A percentile compares a stretch with the other conserved stretches of the same genome.
phyloP scores from a whole-genome alignment of 64 coral and sea anemone species.

The Montipora foliosa region DNA sequence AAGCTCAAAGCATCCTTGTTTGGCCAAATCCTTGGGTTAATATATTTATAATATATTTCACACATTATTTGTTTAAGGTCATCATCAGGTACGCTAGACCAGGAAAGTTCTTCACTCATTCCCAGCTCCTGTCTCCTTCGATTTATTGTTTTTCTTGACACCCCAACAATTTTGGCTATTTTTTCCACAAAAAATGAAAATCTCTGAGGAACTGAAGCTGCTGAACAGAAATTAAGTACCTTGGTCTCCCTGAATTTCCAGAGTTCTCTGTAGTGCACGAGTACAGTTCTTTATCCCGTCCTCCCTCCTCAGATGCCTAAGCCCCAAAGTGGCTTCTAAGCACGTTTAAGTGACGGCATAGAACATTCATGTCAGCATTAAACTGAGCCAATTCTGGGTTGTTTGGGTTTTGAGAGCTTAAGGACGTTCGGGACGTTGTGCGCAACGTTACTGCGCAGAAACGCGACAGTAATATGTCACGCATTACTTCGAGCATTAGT shows the following conservation, averaged over 20 bases:
- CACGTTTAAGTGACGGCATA: conserved; percentile 32
- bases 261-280: conserved; percentile 26
- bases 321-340: conserved; percentile 36
- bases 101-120: conserved; percentile 28
- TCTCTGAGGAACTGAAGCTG: conserved; percentile 55
- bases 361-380: conserved; percentile 53
- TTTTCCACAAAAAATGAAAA: conserved; percentile 67
- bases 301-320: conserved; percentile 22
- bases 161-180: conserved; percentile 51
- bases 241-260: conserved; percentile 23
- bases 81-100: conserved; percentile 40
- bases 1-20: too few relatives aligned
- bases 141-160: conserved; percentile 58
- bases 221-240: conserved; percentile 27
- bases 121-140: conserved; percentile 41
- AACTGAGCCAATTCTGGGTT: conserved; percentile 38
- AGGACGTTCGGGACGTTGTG: too few relatives aligned
- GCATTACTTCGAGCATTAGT: too few relatives aligned
- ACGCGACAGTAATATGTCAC: too few relatives aligned
- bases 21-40: neutral
- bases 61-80: conserved; percentile 16
- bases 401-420: conserved; percentile 25
- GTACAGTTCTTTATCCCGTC: conserved; percentile 25
- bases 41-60: neutral
- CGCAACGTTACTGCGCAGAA: too few relatives aligned